phyloP scores from a whole-genome alignment of 1,140 invertebrate species.

The Drosophila sucinea region DNA sequence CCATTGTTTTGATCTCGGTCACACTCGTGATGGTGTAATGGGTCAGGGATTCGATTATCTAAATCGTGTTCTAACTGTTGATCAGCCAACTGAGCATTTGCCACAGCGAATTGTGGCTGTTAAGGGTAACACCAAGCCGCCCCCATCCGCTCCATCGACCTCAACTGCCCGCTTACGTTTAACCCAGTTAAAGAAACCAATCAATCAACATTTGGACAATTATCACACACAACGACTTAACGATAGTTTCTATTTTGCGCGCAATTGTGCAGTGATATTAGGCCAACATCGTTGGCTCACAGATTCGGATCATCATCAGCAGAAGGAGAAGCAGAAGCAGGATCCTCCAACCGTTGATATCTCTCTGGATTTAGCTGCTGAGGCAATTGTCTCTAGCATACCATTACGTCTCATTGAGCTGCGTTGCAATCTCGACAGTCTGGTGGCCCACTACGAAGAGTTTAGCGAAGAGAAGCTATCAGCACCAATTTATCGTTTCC shows the following conservation, averaged over 20 bases:
- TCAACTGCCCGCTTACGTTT: constrained; percentile 73
- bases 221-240: constrained; percentile 80
- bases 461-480: constrained; percentile 29
- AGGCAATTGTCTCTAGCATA: constrained; percentile 46
- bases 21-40: constrained; percentile 96
- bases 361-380: constrained; percentile 22
- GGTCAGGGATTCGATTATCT: constrained; percentile 96
- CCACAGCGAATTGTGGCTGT: constrained; percentile 83
- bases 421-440: constrained; percentile 67
- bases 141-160: neutral
- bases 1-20: constrained; percentile 97
- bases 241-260: constrained; percentile 77
- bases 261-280: constrained; percentile 76
- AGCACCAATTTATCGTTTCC: constrained; percentile 32
- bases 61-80: constrained; percentile 88
- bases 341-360: constrained; percentile 15
- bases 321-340: constrained; percentile 12
- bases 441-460: constrained; percentile 70
- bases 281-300: constrained; percentile 72
- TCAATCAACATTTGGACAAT: constrained; percentile 83
- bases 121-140: constrained; percentile 42
- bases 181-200: constrained; percentile 83
- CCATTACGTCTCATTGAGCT: constrained; percentile 69
- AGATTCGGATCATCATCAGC: constrained; percentile 7
- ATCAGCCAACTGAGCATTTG: constrained; percentile 84